Evolutionary conservation across 2,888 invertebrate species (phyloP), one percentile per base, ranked within the genome.

Genomic region (Cyclophora albipunctata): DNA sequence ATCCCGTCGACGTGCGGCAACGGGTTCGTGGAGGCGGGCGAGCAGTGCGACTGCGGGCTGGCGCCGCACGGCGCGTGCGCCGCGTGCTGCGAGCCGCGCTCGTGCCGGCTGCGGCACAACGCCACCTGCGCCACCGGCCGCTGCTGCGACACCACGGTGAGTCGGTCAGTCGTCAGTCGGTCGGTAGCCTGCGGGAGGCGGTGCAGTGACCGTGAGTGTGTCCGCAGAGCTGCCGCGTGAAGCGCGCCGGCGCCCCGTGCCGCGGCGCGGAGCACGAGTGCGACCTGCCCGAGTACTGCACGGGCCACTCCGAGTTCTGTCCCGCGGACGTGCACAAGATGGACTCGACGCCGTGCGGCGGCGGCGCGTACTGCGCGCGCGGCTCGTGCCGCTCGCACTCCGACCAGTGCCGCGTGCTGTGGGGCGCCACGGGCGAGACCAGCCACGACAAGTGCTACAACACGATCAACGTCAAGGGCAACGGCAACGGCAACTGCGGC

Each of bases 211-310:
- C 5, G 37, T 37, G 5, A 7, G 4, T 46, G 20, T n/a, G 20
- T 42, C 4, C n/a, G n/a, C 72, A 93, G 91, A 94, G 92, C 0
- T 95, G 95, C 64, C 90, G 93, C 63, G 93, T 95, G 0, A 95
- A 93, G 72, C 79, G 89, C 1, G 93, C 95, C 4, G 95, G 97
- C 2, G 93, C 93, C 0, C 84, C 92, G 47, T 99, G 99, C 72
- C 91, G 99, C 7, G 87, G 91, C 0, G 93, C 95, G 0, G 92
- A 93, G 52, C 94, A 95, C 58, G 96, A 96, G 75, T 99, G 99
- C 81, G 99, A 99, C 82, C 82, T 99, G 51, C 95, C 98, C 0
- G 99, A 99, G 80, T 98, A 92, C 78, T 99, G 99, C 78, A 95
- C 96, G 0, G 99, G 99, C 0, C 92, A 95, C 60, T 95, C 95